Evolutionary conservation across 2,113 vertebrate species (phyloP).

Genomic region (Pogona vitticeps): DNA sequence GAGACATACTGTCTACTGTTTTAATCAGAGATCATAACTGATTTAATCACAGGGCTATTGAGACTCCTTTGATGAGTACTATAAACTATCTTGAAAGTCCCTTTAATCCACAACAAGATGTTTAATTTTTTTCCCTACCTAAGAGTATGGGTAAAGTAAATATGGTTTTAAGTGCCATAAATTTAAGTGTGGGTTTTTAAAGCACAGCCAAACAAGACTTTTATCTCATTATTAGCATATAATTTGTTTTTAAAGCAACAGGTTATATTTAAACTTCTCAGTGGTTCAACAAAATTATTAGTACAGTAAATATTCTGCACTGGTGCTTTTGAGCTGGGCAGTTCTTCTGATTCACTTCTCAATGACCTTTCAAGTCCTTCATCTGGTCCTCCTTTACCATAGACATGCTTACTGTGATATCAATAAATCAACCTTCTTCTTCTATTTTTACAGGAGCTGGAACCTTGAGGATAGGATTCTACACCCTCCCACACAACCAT

Average conservation of each 20-base stretch:
- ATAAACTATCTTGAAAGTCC: slow-evolving; percentile 38
- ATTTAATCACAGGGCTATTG: slow-evolving; percentile 32
- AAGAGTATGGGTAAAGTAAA: slow-evolving; percentile 22
- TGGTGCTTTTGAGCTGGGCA: neutral
- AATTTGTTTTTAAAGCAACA: slow-evolving; percentile 33
- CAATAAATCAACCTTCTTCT: neutral
- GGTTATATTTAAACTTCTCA: slow-evolving; percentile 9
- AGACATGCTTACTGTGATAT: neutral
- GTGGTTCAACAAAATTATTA: neutral
- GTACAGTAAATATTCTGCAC: neutral
- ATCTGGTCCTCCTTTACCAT: neutral
- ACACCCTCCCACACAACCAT: neutral
- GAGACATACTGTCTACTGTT: slow-evolving; percentile 11
- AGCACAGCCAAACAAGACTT: neutral
- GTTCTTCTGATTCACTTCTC: neutral
- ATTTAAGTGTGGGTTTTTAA: slow-evolving; percentile 35
- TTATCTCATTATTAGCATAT: slow-evolving; percentile 36
- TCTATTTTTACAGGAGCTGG: neutral
- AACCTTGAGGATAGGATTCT: neutral
- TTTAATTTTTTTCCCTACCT: neutral
- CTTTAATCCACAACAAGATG: slow-evolving; percentile 43
- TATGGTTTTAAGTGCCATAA: slow-evolving; percentile 44
- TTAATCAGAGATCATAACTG: slow-evolving; percentile 33
- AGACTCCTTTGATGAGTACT: slow-evolving; percentile 13
- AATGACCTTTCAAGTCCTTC: neutral